Base-by-base conservation (phyloP, 2,113 vertebrate species). In the Pteropus alecto region DNA sequence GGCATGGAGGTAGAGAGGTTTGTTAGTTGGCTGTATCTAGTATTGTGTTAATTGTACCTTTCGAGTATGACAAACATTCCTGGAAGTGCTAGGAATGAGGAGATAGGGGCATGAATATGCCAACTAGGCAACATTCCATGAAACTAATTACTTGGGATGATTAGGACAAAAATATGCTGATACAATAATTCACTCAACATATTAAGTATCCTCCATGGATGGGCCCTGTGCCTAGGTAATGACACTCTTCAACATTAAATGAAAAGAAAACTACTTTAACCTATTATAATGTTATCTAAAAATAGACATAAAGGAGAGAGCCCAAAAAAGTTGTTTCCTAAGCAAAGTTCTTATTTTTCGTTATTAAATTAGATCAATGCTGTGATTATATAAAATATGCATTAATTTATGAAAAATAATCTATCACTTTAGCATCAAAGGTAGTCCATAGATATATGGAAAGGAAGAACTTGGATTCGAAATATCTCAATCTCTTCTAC, bases 301-400 rank as follows among this genome's bases (percentile, higher is more conserved):
- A 87, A 83, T 22, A 86, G 7, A 60, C 2, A 28, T 21, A 77
- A 89, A 58, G 78, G 28, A 78, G 3, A 94, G 94, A 87, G 11
- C 7, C 33, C 24, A 16, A 33, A 51, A 90, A 87, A 6, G 19
- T 24, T 82, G 14, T 96, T 90, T 90, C 28, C 56, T 51, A 93
- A 86, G 22, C 6, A 15, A 58, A 93, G 14, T 93, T 96, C 61
- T 94, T 68, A 73, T 85, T 92, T 84, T n/a, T 35, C 67, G 82
- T 88, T 84, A 79, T 79, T 90, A 61, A 93, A 81, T 95, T 46
- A 76, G 30, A 65, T 82, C 33, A 65, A 60, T 41, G 24, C 14
- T 82, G 26, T 90, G 67, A 76, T 68, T 18, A 70, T 10, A 81
- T 41, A 51, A 90, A 86, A 48, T 82, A 83, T 41, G n/a, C 63